Base-by-base conservation (phyloP, 2,888 invertebrate species). In the Harpalus rubripes region DNA sequence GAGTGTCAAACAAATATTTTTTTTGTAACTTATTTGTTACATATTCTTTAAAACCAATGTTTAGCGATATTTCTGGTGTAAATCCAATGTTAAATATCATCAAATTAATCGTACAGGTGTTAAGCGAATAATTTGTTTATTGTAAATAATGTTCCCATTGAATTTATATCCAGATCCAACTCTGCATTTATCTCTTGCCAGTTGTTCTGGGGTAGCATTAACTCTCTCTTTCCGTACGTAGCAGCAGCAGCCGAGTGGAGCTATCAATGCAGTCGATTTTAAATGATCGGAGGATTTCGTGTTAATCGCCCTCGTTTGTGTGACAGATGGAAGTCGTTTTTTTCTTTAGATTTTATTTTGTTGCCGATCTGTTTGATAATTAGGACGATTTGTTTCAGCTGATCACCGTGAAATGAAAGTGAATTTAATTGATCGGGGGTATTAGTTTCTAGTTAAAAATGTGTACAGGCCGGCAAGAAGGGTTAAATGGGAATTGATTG, bases 381-480 rank as follows among this genome's bases (percentile, higher is more conserved):
- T 74, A 74, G 72, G 72, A 44, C 72, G 72, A 74, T 74, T 74
- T 74, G 72, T 74, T 74, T 74, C 41, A 52, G 68, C 44, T 44
- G 72, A 74, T 74, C 72, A 74, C 72, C 72, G 44, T 74, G 44
- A 74, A 74, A 74, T 74, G 72, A 74, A 74, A 74, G 72, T 74
- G 72, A 74, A 74, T 74, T 74, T 74, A 74, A 74, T 74, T 74
- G 44, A 74, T 74, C 72, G 72, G 12, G 72, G 72, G 72, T 74
- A 74, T 74, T 74, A 74, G 72, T 44, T 74, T 74, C 41, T 74
- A 74, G 72, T 74, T 74, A 74, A 74, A 74, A 74, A 74, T 74
- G 72, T 74, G 52, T 44, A 44, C 41, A 16, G 18, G 16, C 39
- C 68, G 41, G 72, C 16, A 74, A 74, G 72, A 44, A 74, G 72